These are phyloP conservation scores for Myotis brandtii DNA, from an alignment of 2,113 vertebrate genomes.

Conservation along the genomic window DNA sequence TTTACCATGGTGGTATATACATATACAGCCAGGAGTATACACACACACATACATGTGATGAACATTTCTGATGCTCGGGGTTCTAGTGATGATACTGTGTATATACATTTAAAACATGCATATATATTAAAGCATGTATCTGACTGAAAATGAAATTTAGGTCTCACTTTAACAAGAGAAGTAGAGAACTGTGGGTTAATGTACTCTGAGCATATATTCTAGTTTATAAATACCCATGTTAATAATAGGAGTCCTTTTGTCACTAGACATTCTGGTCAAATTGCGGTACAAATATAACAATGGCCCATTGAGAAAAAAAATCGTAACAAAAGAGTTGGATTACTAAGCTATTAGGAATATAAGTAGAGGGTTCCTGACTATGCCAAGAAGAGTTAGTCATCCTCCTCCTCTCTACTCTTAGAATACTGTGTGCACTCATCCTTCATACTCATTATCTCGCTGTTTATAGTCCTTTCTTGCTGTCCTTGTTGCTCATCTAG, in stretches of 20 bases:
- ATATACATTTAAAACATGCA: background rate
- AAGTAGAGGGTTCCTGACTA: conserved; percentile 35
- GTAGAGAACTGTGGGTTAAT: background rate
- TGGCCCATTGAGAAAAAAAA: background rate
- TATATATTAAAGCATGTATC: background rate
- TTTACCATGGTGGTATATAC: background rate
- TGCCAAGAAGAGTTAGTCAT: background rate
- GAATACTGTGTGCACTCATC: background rate
- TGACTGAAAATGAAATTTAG: conserved; percentile 4
- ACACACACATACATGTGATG: background rate
- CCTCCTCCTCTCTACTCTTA: background rate
- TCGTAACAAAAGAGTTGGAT: background rate
- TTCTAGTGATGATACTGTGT: background rate
- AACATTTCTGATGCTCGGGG: background rate
- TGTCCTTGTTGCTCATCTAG: background rate
- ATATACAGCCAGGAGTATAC: background rate
- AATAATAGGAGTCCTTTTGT: background rate
- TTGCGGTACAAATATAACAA: conserved; percentile 22
- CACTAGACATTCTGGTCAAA: background rate
- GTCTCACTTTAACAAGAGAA: conserved; percentile 20
- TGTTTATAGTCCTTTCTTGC: background rate
- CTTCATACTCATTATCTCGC: background rate
- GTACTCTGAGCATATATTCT: background rate
- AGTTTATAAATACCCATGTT: background rate
- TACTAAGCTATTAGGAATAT: background rate